Evolutionary conservation across 1,140 invertebrate species (phyloP), one percentile per base, ranked within the genome.

Genomic region (Teleogryllus occipitalis): DNA sequence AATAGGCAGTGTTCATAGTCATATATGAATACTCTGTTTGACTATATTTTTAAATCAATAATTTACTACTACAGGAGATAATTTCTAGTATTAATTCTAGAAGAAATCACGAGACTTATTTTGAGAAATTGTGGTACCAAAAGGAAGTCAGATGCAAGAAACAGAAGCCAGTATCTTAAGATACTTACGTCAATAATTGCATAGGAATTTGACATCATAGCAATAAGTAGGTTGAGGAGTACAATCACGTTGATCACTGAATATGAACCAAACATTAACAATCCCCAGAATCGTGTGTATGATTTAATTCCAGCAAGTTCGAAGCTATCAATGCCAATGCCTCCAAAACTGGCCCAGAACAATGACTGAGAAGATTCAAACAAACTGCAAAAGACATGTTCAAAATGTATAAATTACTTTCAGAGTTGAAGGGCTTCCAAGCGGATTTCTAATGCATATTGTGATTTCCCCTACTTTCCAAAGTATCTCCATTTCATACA

Each of bases 181-280:
- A n/a, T 79, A 75, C 86, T 86, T 86, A 92, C 91, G 83, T 90
- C 90, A 84, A 96, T 96, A 82, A 92, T 89, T 72, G 94, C 91
- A 84, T 94, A 96, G 8, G 94, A 96, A 86, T 95, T 96, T 82
- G 93, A 95, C 93, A 96, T 96, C 94, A 96, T 96, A 80, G 94
- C 95, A 82, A 96, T 96, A 74, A 96, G 90, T 80, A 96, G 90
- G 86, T 96, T 96, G 80, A 96, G 86, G 21, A 96, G 87, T 21
- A 96, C 94, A 83, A 96, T 94, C 80, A 96, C 92, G 83, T 95
- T 95, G 85, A 96, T 95, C 76, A 94, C 93, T 78, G 92, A 93
- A 85, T 94, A 95, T 4, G 92, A 92, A 46, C 93, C 93, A 82
- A 94, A 94, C 92, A 94, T 94, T 78, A 95, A 87, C 79, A 95